phyloP scores from a whole-genome alignment of 53 echinoderm and acorn worm species.

The Pentamera pediparva region DNA sequence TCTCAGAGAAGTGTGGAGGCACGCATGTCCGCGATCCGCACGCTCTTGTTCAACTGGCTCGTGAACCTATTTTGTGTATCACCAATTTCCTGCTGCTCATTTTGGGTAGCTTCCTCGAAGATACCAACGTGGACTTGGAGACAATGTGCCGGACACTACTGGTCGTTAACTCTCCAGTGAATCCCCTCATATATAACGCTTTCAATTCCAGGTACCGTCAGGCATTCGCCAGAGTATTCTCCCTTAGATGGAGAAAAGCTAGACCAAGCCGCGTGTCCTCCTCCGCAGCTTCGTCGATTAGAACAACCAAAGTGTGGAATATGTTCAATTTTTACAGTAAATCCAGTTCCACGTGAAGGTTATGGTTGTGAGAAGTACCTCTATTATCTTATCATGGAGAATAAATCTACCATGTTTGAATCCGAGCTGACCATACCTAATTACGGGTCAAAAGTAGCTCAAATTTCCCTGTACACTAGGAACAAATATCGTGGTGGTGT shows the following conservation, averaged over 20 bases:
- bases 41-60: constrained; percentile 7
- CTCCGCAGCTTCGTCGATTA: neutral
- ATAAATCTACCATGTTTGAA: too few species aligned
- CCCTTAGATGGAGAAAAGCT: neutral
- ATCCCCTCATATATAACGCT: constrained; percentile 21
- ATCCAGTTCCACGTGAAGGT: too few species aligned
- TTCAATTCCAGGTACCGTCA: constrained; percentile 15
- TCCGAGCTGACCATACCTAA: too few species aligned
- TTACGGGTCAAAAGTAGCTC: too few species aligned
- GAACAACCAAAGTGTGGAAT: constrained; percentile 27
- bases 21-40: constrained; percentile 13
- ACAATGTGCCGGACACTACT: constrained; percentile 6
- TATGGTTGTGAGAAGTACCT: too few species aligned
- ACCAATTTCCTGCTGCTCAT: neutral
- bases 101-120: neutral
- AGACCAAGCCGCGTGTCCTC: constrained; percentile 4
- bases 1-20: constrained; percentile 18
- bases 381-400: too few species aligned
- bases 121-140: neutral
- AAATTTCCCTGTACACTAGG: too few species aligned
- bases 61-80: constrained; percentile 10
- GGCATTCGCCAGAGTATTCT: constrained; percentile 14
- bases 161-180: constrained; percentile 4
- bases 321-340: too few species aligned
- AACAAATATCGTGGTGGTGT: too few species aligned